Conservation (phyloP, 2,888 invertebrate genomes). For the Zygaena filipendulae region DNA sequence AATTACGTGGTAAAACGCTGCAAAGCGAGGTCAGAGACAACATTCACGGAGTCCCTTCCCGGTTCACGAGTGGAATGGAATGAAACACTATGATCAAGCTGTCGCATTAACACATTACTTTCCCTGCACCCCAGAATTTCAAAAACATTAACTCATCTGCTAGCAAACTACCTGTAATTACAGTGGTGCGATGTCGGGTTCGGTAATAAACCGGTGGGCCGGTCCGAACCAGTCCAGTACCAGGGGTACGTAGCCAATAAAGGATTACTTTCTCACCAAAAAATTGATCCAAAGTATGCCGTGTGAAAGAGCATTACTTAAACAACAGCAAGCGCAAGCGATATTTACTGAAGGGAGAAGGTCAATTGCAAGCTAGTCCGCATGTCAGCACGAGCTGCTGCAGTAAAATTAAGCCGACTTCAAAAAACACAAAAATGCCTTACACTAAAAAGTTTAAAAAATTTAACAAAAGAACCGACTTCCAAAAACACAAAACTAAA, state of each 20-base stretch:
- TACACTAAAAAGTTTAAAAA: too few relatives aligned
- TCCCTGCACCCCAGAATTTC: conserved; percentile 59
- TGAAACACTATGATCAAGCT: conserved; percentile 53
- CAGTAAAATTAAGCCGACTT: too few relatives aligned
- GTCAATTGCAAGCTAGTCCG: too few relatives aligned
- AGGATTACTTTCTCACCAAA: conserved; percentile 67
- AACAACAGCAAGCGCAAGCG: too few relatives aligned
- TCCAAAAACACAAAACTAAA: too few relatives aligned
- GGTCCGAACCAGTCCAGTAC: too few relatives aligned
- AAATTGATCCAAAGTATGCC: conserved; percentile 60
- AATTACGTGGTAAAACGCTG: conserved; percentile 32
- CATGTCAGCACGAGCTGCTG: too few relatives aligned
- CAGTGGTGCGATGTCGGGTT: conserved; percentile 36
- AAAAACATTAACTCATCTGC: conserved; percentile 65
- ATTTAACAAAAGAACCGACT: too few relatives aligned
- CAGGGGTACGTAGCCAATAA: too few relatives aligned
- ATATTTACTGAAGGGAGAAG: too few relatives aligned
- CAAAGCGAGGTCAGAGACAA: conserved; percentile 31
- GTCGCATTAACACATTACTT: conserved; percentile 64
- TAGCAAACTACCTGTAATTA: conserved; percentile 54
- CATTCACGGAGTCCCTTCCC: conserved; percentile 38
- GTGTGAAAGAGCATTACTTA: conserved; percentile 48
- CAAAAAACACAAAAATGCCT: too few relatives aligned
- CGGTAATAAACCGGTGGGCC: conserved; percentile 46
- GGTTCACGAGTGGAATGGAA: conserved; percentile 34